Conservation (phyloP, 2,888 invertebrate genomes). For the Phyllotreta cruciferae region DNA sequence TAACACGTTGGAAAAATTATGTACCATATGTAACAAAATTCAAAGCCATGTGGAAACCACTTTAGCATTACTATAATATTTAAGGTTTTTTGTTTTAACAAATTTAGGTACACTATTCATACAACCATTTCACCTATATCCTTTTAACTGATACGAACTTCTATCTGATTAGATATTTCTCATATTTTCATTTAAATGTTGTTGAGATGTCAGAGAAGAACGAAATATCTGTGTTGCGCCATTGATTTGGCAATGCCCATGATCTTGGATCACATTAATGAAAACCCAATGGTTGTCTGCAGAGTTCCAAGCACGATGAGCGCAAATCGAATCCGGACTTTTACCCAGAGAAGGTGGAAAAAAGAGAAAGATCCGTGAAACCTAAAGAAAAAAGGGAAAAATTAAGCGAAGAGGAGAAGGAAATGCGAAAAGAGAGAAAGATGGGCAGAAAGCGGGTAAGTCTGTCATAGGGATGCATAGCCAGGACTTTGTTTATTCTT, state of each 20-base stretch:
- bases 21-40: too few species aligned
- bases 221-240: conserved; percentile 17
- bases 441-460: conserved; percentile 79
- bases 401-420: conserved; percentile 80
- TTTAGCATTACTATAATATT: too few species aligned
- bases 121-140: too few species aligned
- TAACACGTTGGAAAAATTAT: too few species aligned
- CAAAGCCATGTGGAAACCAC: too few species aligned
- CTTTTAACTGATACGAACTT: too few species aligned
- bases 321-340: conserved; percentile 55
- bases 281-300: conserved; percentile 53
- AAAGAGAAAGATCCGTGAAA: conserved; percentile 64
- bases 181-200: conserved; percentile 9
- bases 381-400: conserved; percentile 68
- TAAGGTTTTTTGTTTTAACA: too few species aligned
- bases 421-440: conserved; percentile 81
- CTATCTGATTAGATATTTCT: too few species aligned
- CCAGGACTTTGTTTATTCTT: too few species aligned
- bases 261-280: conserved; percentile 31
- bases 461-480: background rate
- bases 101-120: too few species aligned
- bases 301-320: conserved; percentile 62
- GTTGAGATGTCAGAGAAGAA: conserved; percentile 18
- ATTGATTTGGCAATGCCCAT: conserved; percentile 31
- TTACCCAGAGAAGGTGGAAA: conserved; percentile 58